phyloP scores from a whole-genome alignment of 2,888 invertebrate genomes.

The Zaprionus lineosus region DNA sequence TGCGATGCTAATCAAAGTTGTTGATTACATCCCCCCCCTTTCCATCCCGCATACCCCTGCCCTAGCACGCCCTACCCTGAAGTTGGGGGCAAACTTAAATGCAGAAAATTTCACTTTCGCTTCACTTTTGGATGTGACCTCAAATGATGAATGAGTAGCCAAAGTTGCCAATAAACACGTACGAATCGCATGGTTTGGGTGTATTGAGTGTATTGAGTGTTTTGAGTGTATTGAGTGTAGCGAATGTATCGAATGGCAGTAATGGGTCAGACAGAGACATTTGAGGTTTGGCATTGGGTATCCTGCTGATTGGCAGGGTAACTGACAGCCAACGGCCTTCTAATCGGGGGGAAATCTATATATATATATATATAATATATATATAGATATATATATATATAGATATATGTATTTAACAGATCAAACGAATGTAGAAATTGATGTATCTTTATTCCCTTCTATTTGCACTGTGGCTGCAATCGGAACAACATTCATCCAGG shows the following conservation, averaged over 20 bases:
- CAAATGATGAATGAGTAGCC: constrained; percentile 56
- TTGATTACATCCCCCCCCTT: constrained; percentile 50
- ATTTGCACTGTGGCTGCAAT: no score
- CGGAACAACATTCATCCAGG: no score
- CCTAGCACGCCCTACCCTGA: background rate
- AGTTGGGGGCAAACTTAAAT: background rate
- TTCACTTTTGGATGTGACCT: constrained; percentile 46
- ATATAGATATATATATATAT: no score
- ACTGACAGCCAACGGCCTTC: no score
- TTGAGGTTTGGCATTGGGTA: constrained; percentile 26
- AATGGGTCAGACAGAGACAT: constrained; percentile 42
- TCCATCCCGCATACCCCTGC: no score
- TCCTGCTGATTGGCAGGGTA: no score
- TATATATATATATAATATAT: no score
- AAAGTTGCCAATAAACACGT: constrained; percentile 69
- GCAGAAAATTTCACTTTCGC: constrained; percentile 46
- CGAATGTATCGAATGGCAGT: constrained; percentile 50
- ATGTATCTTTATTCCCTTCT: no score
- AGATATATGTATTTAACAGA: no score
- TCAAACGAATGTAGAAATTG: no score
- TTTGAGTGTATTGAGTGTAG: no score
- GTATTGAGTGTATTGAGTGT: constrained; percentile 45
- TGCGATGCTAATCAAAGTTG: constrained; percentile 58
- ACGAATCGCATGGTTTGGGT: constrained; percentile 25
- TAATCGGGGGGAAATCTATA: no score